Evolutionary conservation across 2,113 vertebrate species (phyloP), one percentile per base, ranked within the genome.

Genomic region (Oreochromis niloticus): DNA sequence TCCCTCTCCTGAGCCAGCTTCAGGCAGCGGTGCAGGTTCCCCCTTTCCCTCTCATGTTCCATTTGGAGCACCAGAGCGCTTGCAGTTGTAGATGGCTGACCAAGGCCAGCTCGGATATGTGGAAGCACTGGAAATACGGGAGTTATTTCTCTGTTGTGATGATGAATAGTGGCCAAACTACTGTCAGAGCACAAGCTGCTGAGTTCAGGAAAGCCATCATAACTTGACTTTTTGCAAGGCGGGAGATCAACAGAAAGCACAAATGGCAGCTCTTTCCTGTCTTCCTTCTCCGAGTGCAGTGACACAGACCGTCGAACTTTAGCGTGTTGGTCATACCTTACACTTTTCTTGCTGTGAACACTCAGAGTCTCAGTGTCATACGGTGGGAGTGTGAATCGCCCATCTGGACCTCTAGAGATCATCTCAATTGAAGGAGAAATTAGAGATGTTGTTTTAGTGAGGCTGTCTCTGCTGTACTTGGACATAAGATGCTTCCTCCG

Each of bases 391-490:
- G 96, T 85, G 17, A 99, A 99, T 17, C 98, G 97, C 0, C 98
- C 98, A 2, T 99, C 98, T 0, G 98, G 97, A 27, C 98, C 97
- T 0, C 98, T 95, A 79, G 95, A 95, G 91, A 99, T 99, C 39
- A 97, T 89, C 85, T 99, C 98, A 89, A 99, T 92, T 1, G 97
- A 93, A 27, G 97, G 95, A 6, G 97, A 90, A 4, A 94, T 89
- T 0, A 91, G 91, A 19, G 89, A 90, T 1, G 59, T 80, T 4
- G 89, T 84, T 81, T 88, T 80, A 10, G 85, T 92, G 4, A 96
- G 83, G 10, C 93, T 94, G 84, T 92, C 96, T 88, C 95, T 95
- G 81, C 46, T 84, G 86, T 95, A 6, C 3, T 91, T n/a, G 36
- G 94, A 91, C 4, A 71, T 86, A 3, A 88, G 85, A 48, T 92